Base-by-base conservation (phyloP, 1,140 invertebrate genomes). In the Eupristina koningsbergeri region DNA sequence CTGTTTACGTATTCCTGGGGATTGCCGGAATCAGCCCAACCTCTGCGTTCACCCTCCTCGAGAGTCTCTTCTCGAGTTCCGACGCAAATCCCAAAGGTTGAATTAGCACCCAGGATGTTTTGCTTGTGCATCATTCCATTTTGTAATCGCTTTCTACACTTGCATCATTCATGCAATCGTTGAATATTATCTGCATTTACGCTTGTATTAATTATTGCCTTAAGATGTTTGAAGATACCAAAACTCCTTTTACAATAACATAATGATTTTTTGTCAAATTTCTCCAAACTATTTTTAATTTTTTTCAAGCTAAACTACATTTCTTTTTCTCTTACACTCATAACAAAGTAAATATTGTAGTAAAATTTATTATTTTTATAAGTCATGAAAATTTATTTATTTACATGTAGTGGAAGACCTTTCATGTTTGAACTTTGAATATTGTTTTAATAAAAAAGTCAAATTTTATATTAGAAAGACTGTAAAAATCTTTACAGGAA, bases 1-100 rank as follows among this genome's bases (percentile, higher is more conserved):
- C 73, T 77, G 74, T 75, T 83, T 83, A 77, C 63, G 61, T 83
- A 78, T 83, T 83, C 64, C 81, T 78, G 47, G 47, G 26, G 41
- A 29, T 45, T 36, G 11, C 31, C 58, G 3, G 17, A 19, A 63
- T 15, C 3, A 26, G 22, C 29, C 3, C n/a, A 19, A 31, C 41
- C 26, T 69, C 7, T 50, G 34, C 50, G 26, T 75, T 63, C 58
- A 81, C 71, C 80, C 80, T 75, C 80, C 71, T 81, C 67, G 69
- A 81, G 11, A 74, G 53, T 61, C 61, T 26, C 58, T 74, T 63
- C 80, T 81, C 58, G 45, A 78, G 31, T 83, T 74, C 61, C 74
- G 45, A 53, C 73, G 45, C 81, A 76, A 82, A 82, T 77, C 81
- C 81, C 81, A 78, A 83, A 83, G 61, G 74, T 78, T 83, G 75